Evolutionary conservation across 2,113 vertebrate genomes (phyloP), one percentile per base, ranked within the genome.

Genomic region (Suncus etruscus): DNA sequence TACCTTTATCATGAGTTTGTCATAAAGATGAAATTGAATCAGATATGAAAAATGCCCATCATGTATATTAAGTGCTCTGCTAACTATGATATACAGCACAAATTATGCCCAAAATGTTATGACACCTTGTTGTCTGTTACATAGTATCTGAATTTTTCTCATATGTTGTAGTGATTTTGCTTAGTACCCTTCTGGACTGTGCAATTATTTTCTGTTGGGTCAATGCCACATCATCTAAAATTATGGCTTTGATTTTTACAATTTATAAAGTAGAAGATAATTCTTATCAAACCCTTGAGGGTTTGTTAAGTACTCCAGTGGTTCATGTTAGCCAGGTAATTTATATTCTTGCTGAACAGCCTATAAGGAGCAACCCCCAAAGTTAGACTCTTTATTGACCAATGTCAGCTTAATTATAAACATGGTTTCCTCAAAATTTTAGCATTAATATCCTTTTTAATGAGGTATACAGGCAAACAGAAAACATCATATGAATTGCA

Each of bases 211-310:
- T 48, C 12, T 39, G 39, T 39, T 39, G 39, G 39, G 68, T 87
- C 22, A 54, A 58, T 14, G 39, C 24, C 39, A 63, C 12, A 22
- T 54, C 12, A 47, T 73, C 51, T 45, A 31, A 76, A 54, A 80
- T 72, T 5, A 50, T 12, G 48, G 72, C 22, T 31, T 70, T 32
- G 11, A 25, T 65, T 9, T 39, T 31, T 54, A 47, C 51, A 11
- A 48, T 69, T 32, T 92, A 9, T 27, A 58, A 83, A 77, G 32
- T 22, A n/a, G 31, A 86, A 82, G 82, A 65, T 31, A 82, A 39
- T 82, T 77, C 29, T 48, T 27, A 70, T 0, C 48, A 54, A 24
- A 29, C 14, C 31, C 27, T 27, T 69, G 25, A 80, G 50, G 9
- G 83, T 6, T 78, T 32, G 6, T 66, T 77, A 83, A 81, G 70